Conservation (phyloP, 1,140 invertebrate genomes). For the Artemia franciscana region DNA sequence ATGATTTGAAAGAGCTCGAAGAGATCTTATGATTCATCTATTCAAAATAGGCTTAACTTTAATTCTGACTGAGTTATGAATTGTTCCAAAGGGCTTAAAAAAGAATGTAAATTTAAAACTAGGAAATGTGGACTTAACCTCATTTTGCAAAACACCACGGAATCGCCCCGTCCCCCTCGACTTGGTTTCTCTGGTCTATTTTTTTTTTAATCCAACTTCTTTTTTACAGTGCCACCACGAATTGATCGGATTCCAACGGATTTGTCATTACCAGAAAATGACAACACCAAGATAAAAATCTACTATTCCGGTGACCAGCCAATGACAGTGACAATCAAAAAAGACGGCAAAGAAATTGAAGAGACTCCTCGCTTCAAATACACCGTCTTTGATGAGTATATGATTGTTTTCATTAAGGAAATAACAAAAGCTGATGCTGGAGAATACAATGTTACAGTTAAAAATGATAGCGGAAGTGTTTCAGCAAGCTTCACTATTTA, state of each 20-base stretch:
- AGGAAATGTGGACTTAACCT: no score
- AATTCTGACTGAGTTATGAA: no score
- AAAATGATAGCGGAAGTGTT: slow-evolving; percentile 72
- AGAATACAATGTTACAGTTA: slow-evolving; percentile 57
- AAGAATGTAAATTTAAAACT: no score
- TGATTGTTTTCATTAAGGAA: slow-evolving; percentile 75
- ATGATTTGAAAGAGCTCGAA: no score
- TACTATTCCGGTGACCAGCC: slow-evolving; percentile 79
- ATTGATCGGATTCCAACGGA: slow-evolving; percentile 79
- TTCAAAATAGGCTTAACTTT: no score
- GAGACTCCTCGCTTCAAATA: slow-evolving; percentile 65
- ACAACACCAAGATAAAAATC: slow-evolving; percentile 87
- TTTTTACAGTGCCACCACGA: slow-evolving; percentile 49
- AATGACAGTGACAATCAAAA: slow-evolving; percentile 55
- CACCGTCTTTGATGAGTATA: slow-evolving; percentile 84
- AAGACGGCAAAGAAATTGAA: slow-evolving; percentile 47
- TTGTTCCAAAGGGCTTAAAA: no score
- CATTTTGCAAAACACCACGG: no score
- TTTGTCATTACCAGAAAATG: slow-evolving; percentile 67
- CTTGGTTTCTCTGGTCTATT: no score
- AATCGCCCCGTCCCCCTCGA: no score
- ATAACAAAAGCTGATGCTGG: slow-evolving; percentile 61
- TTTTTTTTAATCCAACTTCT: slow-evolving; percentile 6
- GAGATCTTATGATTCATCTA: no score
- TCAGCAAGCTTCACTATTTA: slow-evolving; percentile 57